Percentiles rank a stretch among this genome's conserved stretches.
phyloP scores from a whole-genome alignment of 2,113 vertebrate species.

The Lanius ludovicianus region DNA sequence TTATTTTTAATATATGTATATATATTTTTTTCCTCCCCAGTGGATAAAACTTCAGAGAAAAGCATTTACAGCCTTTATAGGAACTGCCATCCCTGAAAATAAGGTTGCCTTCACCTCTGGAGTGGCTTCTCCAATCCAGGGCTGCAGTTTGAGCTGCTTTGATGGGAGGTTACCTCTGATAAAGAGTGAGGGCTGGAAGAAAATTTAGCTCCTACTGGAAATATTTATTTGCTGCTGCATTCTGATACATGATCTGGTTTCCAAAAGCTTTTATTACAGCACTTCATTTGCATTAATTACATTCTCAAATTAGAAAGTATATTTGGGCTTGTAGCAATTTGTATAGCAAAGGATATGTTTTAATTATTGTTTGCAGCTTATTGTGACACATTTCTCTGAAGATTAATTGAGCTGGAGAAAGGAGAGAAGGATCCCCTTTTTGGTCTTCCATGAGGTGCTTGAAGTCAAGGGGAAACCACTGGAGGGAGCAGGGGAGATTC shows the following conservation, averaged over 20 bases:
- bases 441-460: background rate
- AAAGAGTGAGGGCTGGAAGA: background rate
- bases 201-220: background rate
- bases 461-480: background rate
- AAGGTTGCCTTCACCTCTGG: background rate
- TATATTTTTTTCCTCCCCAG: background rate
- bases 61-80: background rate
- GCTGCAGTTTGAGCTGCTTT: background rate
- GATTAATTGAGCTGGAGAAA: background rate
- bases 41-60: background rate
- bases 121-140: background rate
- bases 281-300: constrained; percentile 2
- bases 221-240: background rate
- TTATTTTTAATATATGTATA: background rate
- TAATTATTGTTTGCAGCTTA: background rate
- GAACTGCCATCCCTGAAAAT: background rate
- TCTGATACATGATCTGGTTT: background rate
- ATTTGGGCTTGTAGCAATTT: background rate
- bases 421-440: background rate
- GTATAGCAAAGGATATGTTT: background rate
- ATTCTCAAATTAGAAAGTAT: background rate
- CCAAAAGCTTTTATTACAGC: background rate
- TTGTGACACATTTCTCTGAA: background rate
- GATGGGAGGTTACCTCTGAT: background rate
- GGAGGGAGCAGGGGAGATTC: background rate